These are phyloP conservation scores for Sepioteuthis lessoniana DNA, from an alignment of 2,888 invertebrate species.

Conservation along the genomic window DNA sequence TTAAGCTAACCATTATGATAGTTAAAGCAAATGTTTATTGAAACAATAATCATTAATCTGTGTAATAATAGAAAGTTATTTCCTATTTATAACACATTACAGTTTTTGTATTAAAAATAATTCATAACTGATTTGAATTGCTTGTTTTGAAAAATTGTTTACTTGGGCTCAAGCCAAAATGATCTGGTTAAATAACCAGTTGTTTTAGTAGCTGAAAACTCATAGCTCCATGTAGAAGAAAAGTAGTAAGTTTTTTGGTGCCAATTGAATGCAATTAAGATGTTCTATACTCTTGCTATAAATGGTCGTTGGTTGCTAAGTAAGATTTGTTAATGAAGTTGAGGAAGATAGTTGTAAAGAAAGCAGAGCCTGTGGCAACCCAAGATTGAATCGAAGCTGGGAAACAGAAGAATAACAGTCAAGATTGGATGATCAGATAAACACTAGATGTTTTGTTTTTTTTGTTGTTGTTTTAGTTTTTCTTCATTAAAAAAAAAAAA, in stretches of 20 bases:
- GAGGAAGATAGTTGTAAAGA: no score
- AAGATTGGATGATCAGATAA: no score
- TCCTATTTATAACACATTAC: no score
- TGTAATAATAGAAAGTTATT: no score
- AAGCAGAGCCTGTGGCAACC: neutral
- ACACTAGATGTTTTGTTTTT: no score
- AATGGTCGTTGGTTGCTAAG: neutral
- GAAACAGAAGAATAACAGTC: neutral
- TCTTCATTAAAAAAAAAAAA: no score
- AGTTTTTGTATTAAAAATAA: no score
- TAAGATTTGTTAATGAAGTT: neutral
- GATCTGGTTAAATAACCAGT: neutral
- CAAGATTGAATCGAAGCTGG: neutral
- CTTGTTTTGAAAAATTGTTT: neutral
- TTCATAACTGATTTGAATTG: no score
- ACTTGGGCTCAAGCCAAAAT: neutral
- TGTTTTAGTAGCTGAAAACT: neutral
- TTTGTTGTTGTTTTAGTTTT: no score
- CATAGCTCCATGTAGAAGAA: neutral
- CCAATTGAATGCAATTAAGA: neutral
- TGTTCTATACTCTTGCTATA: neutral
- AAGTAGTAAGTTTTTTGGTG: neutral
- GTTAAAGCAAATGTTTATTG: no score
- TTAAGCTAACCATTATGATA: no score
- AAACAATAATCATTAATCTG: no score